phyloP scores from a whole-genome alignment of 35 echinoderm and acorn worm species.

The Acanthaster planci region DNA sequence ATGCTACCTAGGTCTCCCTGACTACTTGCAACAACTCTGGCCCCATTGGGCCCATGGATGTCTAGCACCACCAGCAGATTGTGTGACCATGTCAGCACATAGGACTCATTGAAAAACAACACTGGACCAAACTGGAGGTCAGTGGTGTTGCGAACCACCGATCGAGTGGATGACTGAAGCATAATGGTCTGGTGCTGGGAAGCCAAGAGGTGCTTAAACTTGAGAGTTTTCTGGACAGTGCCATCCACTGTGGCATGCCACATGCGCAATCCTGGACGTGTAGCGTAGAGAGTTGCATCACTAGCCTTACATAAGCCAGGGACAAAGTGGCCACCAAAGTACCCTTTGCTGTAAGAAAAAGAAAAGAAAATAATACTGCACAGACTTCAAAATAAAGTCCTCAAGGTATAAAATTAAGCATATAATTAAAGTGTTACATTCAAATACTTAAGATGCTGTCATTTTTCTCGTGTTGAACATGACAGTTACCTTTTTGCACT shows the following conservation, averaged over 20 bases:
- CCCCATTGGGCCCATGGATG: conserved; percentile 41
- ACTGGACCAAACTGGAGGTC: conserved; percentile 79
- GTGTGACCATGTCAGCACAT: conserved; percentile 67
- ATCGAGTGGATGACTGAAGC: conserved; percentile 48
- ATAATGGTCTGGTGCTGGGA: conserved; percentile 44
- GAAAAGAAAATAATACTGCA: neutral
- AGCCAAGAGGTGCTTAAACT: conserved; percentile 68
- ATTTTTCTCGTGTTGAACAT: neutral
- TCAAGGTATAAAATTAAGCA: neutral
- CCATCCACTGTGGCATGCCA: conserved; percentile 75
- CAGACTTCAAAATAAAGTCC: neutral
- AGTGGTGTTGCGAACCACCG: conserved; percentile 22
- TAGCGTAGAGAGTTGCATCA: conserved; percentile 69
- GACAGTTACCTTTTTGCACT: neutral
- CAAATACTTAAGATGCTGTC: neutral
- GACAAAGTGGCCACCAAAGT: conserved; percentile 78
- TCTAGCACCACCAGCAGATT: conserved; percentile 77
- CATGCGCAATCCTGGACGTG: conserved; percentile 75
- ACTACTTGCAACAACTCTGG: conserved; percentile 52
- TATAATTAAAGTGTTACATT: neutral
- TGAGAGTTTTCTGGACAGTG: conserved; percentile 66
- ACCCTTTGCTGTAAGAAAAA: conserved; percentile 62
- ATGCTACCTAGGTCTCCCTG: conserved; percentile 77
- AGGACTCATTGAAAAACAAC: conserved; percentile 38
- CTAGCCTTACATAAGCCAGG: conserved; percentile 78